Conservation (phyloP, 2,888 invertebrate species). For the Dyspetes luteomarginatus region DNA sequence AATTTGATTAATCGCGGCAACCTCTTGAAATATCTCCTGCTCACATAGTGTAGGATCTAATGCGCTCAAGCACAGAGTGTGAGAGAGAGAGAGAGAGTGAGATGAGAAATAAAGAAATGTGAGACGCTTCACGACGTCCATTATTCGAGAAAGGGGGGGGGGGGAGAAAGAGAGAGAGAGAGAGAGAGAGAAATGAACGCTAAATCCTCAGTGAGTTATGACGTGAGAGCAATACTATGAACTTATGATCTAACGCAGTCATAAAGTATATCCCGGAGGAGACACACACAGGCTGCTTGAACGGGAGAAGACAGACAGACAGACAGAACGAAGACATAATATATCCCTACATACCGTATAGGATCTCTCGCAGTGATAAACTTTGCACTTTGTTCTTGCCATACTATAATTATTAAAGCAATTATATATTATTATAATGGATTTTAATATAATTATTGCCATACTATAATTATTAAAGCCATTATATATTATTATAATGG, state of each 20-base stretch:
- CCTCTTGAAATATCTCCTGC: conserved; percentile 37
- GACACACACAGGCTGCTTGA: conserved; percentile 53
- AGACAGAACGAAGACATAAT: conserved; percentile 33
- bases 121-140: conserved; percentile 38
- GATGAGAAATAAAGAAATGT: not conserved
- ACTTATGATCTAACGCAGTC: conserved; percentile 74
- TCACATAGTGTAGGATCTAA: conserved; percentile 29
- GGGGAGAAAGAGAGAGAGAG: conserved; percentile 10
- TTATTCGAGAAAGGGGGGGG: conserved; percentile 12
- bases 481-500: too few relatives aligned
- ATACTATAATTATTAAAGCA: too few relatives aligned
- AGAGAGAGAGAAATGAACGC: conserved; percentile 72
- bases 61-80: not conserved
- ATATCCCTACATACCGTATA: too few relatives aligned
- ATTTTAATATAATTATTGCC: too few relatives aligned
- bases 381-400: too few relatives aligned
- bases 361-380: not conserved
- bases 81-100: conserved; percentile 1
- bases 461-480: too few relatives aligned
- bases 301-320: conserved; percentile 34
- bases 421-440: too few relatives aligned
- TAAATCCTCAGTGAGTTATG: conserved; percentile 76
- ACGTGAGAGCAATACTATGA: conserved; percentile 66
- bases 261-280: conserved; percentile 74
- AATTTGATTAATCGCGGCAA: conserved; percentile 63